Conservation (phyloP, 2,113 vertebrate species). For the Pelmatolapia mariae region DNA sequence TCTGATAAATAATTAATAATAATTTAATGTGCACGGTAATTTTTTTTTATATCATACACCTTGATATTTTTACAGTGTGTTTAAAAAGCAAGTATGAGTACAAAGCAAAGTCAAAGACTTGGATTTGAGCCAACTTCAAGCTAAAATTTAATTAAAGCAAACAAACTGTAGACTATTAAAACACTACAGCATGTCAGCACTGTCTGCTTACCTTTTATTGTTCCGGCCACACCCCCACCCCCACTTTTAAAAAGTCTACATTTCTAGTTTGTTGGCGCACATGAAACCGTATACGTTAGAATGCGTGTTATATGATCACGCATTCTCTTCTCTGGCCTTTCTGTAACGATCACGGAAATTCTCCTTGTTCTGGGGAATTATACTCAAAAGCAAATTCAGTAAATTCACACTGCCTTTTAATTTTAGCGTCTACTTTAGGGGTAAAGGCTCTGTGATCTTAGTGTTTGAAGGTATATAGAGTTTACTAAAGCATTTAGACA, state of each 20-base stretch:
- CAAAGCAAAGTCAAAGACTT: background rate
- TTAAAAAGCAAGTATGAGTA: background rate
- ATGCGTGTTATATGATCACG: background rate
- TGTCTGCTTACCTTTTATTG: background rate
- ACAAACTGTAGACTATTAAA: background rate
- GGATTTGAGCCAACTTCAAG: background rate
- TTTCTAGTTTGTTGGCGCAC: background rate
- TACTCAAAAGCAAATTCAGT: background rate
- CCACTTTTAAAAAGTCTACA: background rate
- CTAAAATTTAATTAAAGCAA: background rate
- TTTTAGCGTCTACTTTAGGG: background rate
- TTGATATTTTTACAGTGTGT: background rate
- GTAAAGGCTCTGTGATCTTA: background rate
- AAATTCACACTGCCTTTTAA: background rate
- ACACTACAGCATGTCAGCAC: background rate
- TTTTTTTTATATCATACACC: background rate
- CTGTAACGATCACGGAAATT: background rate
- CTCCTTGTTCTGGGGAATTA: background rate
- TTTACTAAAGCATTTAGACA: background rate
- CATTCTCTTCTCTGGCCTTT: background rate
- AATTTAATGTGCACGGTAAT: constrained; percentile 36
- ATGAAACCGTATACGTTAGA: background rate
- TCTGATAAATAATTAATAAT: constrained; percentile 21
- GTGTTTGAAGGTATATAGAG: background rate
- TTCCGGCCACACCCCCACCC: background rate